Conservation (phyloP, 2,888 invertebrate species). For the Cremastinae sp. region DNA sequence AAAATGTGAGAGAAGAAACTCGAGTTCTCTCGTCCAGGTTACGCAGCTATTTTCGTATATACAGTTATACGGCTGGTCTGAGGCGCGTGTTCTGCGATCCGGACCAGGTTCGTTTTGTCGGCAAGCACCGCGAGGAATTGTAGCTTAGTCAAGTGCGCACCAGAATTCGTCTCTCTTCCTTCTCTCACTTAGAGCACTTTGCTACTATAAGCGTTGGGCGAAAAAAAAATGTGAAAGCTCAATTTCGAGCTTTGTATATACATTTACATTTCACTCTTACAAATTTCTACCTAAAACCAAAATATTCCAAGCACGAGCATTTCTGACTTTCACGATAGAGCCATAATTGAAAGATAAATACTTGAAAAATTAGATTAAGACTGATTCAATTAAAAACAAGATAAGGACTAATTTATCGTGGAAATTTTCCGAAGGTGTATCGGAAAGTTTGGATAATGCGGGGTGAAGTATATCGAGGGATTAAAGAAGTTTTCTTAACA, state of each 20-base stretch:
- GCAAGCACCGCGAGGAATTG: conserved; percentile 11
- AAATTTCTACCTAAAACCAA: conserved; percentile 35
- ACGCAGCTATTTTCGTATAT: not conserved
- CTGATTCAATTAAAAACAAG: no score
- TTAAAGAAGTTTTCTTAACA: no score
- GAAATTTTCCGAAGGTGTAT: no score
- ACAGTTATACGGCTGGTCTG: not conserved
- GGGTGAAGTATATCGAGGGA: no score
- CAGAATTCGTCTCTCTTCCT: conserved; percentile 4
- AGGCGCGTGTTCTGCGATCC: conserved; percentile 10
- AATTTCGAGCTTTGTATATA: conserved; percentile 37
- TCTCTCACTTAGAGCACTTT: conserved; percentile 30
- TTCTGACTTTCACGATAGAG: no score
- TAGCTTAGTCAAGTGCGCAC: conserved; percentile 23
- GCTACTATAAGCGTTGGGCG: not conserved
- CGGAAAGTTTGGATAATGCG: no score
- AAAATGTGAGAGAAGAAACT: conserved; percentile 33
- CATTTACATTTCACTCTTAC: conserved; percentile 42
- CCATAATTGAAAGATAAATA: no score
- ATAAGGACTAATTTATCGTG: no score
- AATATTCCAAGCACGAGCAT: no score
- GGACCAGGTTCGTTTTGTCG: conserved; percentile 36
- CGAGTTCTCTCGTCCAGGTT: conserved; percentile 21
- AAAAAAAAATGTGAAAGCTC: not conserved
- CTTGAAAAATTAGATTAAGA: no score